phyloP scores from a whole-genome alignment of 2,888 invertebrate genomes.

The Calliscelio sp. region DNA sequence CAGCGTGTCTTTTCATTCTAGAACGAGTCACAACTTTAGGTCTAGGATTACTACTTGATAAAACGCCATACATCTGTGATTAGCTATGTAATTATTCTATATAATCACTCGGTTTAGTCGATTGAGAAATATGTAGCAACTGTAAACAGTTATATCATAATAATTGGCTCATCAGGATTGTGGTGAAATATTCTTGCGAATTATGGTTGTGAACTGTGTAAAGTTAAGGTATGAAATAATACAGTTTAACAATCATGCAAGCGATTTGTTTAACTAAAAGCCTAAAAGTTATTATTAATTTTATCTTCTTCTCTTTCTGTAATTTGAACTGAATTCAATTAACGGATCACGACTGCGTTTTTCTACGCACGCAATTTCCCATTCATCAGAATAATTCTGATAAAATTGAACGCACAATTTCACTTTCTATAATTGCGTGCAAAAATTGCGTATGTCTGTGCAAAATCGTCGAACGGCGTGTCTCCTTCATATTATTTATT shows the following conservation, averaged over 20 bases:
- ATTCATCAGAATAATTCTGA: no score
- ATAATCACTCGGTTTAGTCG: slow-evolving; percentile 7
- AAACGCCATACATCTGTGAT: slow-evolving; percentile 9
- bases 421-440: slow-evolving; percentile 49
- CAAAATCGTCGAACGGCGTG: not conserved
- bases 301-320: no score
- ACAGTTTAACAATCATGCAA: not conserved
- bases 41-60: not conserved
- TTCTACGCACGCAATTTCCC: no score
- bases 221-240: slow-evolving; percentile 24
- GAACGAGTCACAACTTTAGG: not conserved
- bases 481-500: no score
- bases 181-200: slow-evolving; percentile 22
- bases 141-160: slow-evolving; percentile 15
- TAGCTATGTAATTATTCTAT: slow-evolving; percentile 28
- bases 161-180: slow-evolving; percentile 41
- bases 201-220: slow-evolving; percentile 24
- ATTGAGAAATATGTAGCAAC: slow-evolving; percentile 34
- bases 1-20: not conserved
- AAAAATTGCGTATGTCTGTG: not conserved
- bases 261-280: no score
- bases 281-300: no score
- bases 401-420: slow-evolving; percentile 31
- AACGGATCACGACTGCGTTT: no score
- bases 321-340: no score